A percentile compares a stretch with the other conserved stretches of the same genome.
Conservation (phyloP, 2,113 vertebrate species). For the Zingel zingel region DNA sequence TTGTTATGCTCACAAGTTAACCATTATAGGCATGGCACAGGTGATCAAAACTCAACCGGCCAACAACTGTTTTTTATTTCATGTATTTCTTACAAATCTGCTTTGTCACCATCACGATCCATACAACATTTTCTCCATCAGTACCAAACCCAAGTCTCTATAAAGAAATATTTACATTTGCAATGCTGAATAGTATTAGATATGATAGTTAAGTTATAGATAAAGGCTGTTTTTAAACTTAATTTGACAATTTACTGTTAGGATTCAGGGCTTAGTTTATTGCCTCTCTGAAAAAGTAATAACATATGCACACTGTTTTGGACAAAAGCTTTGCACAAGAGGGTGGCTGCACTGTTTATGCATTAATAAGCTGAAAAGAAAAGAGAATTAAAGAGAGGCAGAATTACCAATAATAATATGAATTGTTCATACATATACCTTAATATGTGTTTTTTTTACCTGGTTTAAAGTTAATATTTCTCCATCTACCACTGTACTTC, state of each 20-base stretch:
- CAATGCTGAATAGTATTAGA: neutral
- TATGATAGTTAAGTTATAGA: too few relatives aligned
- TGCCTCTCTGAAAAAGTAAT: slow-evolving; percentile 1
- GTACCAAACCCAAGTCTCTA: neutral
- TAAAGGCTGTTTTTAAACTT: neutral
- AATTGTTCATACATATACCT: neutral
- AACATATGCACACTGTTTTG: neutral
- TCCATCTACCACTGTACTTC: neutral
- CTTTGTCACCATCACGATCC: neutral
- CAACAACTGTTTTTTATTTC: neutral
- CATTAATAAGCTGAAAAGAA: neutral
- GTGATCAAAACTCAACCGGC: neutral
- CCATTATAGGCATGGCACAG: too few relatives aligned
- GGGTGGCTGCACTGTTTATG: neutral
- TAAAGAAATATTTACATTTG: neutral
- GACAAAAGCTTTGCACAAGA: neutral
- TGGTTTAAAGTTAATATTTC: neutral
- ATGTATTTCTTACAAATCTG: neutral
- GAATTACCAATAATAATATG: neutral
- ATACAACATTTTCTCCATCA: neutral
- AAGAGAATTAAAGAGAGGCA: neutral
- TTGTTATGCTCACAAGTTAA: neutral
- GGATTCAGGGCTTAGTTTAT: neutral
- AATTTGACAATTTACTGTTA: neutral
- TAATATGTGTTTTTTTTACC: neutral